Evolutionary conservation across 2,113 vertebrate genomes (phyloP).

Genomic region (Paedocypris sp.): DNA sequence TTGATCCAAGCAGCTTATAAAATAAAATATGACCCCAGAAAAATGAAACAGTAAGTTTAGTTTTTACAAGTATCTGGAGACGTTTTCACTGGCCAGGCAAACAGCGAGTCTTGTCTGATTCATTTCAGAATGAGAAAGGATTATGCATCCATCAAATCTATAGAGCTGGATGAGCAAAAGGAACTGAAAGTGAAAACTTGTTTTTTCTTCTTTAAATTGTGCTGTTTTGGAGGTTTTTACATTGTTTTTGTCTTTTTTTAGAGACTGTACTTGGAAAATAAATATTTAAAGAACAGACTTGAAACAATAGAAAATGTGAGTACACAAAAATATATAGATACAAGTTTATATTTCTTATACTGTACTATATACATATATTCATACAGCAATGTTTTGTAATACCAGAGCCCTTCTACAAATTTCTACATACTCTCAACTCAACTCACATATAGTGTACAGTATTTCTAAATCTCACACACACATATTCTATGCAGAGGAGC

Average conservation of each 20-base stretch:
- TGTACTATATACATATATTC: no score
- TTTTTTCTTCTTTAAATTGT: not conserved
- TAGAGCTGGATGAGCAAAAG: constrained; percentile 96
- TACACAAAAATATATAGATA: not conserved
- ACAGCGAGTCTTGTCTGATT: not conserved
- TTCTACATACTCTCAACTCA: no score
- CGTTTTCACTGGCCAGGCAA: not conserved
- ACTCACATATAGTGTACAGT: no score
- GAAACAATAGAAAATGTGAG: constrained; percentile 96
- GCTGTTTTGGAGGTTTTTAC: not conserved
- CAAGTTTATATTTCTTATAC: no score
- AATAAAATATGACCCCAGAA: constrained; percentile 95
- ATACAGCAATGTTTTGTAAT: no score
- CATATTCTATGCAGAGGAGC: not conserved
- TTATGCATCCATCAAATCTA: constrained; percentile 95
- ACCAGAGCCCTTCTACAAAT: no score
- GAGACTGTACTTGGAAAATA: constrained; percentile 90
- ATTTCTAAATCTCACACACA: not conserved
- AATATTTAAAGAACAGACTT: constrained; percentile 88
- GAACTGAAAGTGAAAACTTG: constrained; percentile 82
- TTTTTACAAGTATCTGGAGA: not conserved
- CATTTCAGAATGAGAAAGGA: constrained; percentile 85
- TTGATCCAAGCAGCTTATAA: constrained; percentile 88
- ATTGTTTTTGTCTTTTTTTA: constrained; percentile 46
- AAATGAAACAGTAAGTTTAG: constrained; percentile 89